Evolutionary conservation across 2,888 invertebrate species (phyloP).

Genomic region (Mamestra brassicae): DNA sequence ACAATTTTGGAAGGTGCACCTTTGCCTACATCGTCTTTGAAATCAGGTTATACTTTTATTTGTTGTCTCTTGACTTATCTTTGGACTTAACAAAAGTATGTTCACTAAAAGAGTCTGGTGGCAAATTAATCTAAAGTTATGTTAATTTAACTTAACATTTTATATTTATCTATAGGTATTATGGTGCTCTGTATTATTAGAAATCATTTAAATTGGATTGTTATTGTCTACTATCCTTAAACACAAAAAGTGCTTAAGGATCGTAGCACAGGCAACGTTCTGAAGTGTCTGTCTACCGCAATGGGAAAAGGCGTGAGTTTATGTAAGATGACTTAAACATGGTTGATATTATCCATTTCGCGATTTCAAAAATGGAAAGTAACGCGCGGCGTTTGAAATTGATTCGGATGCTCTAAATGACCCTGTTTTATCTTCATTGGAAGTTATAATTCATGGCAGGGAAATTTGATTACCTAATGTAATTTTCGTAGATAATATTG

Average conservation of each 20-base stretch:
- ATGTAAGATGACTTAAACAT: neutral
- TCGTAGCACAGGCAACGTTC: neutral
- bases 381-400: too few species aligned
- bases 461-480: too few species aligned
- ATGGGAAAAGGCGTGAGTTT: too few species aligned
- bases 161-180: constrained; percentile 8
- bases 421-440: neutral
- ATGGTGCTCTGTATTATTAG: constrained; percentile 47
- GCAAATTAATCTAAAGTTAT: neutral
- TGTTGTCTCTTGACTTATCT: neutral
- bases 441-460: neutral
- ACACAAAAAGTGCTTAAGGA: neutral
- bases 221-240: neutral
- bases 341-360: too few species aligned
- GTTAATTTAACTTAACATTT: constrained; percentile 1
- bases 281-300: too few species aligned
- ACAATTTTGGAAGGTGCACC: neutral
- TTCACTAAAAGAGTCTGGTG: constrained; percentile 6
- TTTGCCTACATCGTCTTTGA: neutral
- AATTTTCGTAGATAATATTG: neutral
- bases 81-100: too few species aligned
- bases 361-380: too few species aligned
- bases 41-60: neutral
- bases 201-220: constrained; percentile 11
- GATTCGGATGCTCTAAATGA: neutral